These are phyloP conservation scores for Arrhopalites spinosus DNA, from an alignment of 2,888 invertebrate species.

Conservation along the genomic window DNA sequence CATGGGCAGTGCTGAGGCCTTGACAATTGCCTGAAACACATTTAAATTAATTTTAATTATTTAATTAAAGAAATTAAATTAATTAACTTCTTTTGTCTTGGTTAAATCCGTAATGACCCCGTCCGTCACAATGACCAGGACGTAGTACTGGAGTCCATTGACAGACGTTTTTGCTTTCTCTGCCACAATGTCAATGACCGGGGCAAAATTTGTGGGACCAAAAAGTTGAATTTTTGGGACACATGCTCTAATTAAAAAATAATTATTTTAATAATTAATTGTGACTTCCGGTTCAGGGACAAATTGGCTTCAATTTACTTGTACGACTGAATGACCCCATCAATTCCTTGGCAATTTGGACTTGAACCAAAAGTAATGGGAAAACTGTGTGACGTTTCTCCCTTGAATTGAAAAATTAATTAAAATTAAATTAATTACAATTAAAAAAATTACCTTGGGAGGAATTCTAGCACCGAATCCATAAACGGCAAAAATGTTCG, in stretches of 20 bases:
- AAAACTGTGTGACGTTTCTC: conserved; percentile 59
- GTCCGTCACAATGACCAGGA: conserved; percentile 65
- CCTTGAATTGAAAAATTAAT: too few species aligned
- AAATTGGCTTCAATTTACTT: too few species aligned
- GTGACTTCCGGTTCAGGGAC: too few species aligned
- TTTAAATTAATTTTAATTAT: background rate
- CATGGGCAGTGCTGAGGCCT: conserved; percentile 65
- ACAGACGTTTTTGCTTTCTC: conserved; percentile 59
- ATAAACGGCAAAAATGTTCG: conserved; percentile 63
- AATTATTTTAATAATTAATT: too few species aligned
- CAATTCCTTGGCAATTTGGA: conserved; percentile 61
- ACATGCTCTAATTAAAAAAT: too few species aligned
- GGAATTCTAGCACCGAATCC: conserved; percentile 63
- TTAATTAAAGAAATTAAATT: background rate
- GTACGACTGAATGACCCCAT: conserved; percentile 62
- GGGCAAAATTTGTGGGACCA: too few species aligned
- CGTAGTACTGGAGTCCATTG: conserved; percentile 62
- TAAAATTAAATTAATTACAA: too few species aligned
- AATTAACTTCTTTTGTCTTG: conserved; percentile 60
- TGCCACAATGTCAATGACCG: conserved; percentile 24
- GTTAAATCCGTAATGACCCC: conserved; percentile 66
- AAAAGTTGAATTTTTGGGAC: too few species aligned
- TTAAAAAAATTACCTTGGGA: conserved; percentile 60
- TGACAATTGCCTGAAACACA: conserved; percentile 59
- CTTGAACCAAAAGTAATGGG: conserved; percentile 59